Evolutionary conservation across 2,888 invertebrate species (phyloP).

Genomic region (Lamellibrachia columna): DNA sequence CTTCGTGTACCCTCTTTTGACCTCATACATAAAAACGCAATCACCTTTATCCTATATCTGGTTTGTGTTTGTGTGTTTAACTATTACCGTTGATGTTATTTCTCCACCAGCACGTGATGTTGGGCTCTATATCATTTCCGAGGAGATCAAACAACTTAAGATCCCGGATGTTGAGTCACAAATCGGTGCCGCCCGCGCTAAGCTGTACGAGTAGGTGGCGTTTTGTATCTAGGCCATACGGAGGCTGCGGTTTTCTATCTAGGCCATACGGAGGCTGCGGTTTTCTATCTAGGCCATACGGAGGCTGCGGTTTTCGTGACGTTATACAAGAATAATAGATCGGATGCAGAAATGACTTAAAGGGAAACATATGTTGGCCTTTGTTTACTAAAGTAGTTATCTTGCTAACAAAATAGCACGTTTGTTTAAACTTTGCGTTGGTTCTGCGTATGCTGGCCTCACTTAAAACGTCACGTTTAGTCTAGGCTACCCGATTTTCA

Average conservation of each 20-base stretch:
- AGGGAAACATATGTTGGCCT: background rate
- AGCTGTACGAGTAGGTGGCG: background rate
- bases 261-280: background rate
- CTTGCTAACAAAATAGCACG: too few relatives aligned
- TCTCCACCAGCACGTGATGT: background rate
- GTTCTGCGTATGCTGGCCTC: too few relatives aligned
- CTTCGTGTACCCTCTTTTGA: background rate
- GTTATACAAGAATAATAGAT: too few relatives aligned
- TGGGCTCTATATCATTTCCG: background rate
- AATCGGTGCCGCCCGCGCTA: background rate
- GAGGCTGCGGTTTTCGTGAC: background rate
- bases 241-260: background rate
- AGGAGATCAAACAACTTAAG: conserved; percentile 1
- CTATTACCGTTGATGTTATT: background rate
- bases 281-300: background rate
- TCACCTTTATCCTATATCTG: background rate
- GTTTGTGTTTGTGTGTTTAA: background rate
- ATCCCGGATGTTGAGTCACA: background rate
- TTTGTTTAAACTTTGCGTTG: too few relatives aligned
- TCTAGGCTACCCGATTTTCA: too few relatives aligned
- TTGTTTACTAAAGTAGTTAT: background rate
- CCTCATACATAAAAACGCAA: background rate
- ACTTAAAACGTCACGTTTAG: too few relatives aligned
- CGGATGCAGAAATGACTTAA: background rate
- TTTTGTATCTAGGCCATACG: background rate